Evolutionary conservation across 2,113 vertebrate genomes (phyloP), one percentile per base, ranked within the genome.

Genomic region (cattle (Bos taurus)): DNA sequence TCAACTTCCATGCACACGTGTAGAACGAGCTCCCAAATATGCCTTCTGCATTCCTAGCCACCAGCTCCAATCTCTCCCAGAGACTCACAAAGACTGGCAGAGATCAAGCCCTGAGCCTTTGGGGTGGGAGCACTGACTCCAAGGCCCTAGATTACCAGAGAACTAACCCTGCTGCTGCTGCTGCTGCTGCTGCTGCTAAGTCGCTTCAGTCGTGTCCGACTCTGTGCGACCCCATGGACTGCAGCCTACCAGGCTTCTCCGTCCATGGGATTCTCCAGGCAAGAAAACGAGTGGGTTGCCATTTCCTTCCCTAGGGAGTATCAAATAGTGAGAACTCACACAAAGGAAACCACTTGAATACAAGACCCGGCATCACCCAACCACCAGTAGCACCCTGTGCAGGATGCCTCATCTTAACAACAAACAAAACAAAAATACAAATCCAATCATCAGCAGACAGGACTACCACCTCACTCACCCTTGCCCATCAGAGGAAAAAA

Each of bases 1-100:
- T 10, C 1, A 4, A 67, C 33, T 36, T 36, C n/a, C 17, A 67
- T 17, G n/a, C 17, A 36, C 9, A 1, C 0, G 0, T 67, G 64
- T 21, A 67, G n/a, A 67, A 67, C 33, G 1, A 67, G n/a, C 64
- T 67, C 64, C 33, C 64, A 67, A 67, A 67, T 36, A 36, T 36
- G 64, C n/a, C 17, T 67, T 21, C 64, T 67, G 33, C 33, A n/a
- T 36, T 36, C 17, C 64, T 21, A 36, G 64, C 64, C 64, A 21
- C n/a, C 4, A 21, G 17, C 8, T 67, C 17, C 8, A 67, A 67
- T 17, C n/a, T 67, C 17, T 67, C 33, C 64, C 33, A 1, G 16
- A 67, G 64, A 67, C 33, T 67, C 64, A 67, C 33, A 67, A 67
- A 67, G 64, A 67, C 1, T 67, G 64, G 64, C n/a, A 67, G n/a